Base-by-base conservation (phyloP, 2,797 vertebrate species). In the Halcyon chelicuti region DNA sequence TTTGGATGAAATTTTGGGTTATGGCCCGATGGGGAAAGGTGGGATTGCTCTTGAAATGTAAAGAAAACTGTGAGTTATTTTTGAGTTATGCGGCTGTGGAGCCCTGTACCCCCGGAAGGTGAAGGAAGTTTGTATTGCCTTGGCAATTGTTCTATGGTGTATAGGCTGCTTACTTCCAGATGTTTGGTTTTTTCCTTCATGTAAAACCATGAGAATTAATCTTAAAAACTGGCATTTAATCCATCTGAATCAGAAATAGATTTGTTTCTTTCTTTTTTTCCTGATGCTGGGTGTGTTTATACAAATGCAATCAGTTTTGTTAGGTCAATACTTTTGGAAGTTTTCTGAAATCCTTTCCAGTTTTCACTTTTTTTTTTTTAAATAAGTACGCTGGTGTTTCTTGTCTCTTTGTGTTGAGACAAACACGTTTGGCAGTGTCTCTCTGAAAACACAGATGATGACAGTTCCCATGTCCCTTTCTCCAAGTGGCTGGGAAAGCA, bases 91-190 rank as follows among this genome's bases (percentile, higher is more conserved):
- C 87, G 94, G 87, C 73, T 95, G 89, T 58, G 75, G 85, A 81
- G 89, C 70, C 82, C 78, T 93, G 58, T 88, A 78, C 82, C 79
- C 67, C 54, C 13, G 44, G 82, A 90, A 96, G 85, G 87, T 93
- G 86, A 88, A 81, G 76, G 66, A 94, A 94, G 82, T 84, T 92
- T 68, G 84, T 86, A 81, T 86, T 91, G 91, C 90, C 76, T 92
- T 94, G 85, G 94, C 95, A 93, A 63, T 81, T 81, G 58, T 7
- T 78, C 0, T 63, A 3, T 84, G 76, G 83, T 84, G 89, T 83
- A 91, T 84, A 76, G 76, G 70, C 70, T 84, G 66, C 89, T 78
- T 81, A 52, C 62, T 93, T 96, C 93, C 94, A 94, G 96, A 94
- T 96, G 94, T 70, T 52, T 61, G 26, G 10, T 57, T 72, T 66